These are phyloP conservation scores for Sorex araneus DNA, from an alignment of 2,113 vertebrate species.

Conservation along the genomic window DNA sequence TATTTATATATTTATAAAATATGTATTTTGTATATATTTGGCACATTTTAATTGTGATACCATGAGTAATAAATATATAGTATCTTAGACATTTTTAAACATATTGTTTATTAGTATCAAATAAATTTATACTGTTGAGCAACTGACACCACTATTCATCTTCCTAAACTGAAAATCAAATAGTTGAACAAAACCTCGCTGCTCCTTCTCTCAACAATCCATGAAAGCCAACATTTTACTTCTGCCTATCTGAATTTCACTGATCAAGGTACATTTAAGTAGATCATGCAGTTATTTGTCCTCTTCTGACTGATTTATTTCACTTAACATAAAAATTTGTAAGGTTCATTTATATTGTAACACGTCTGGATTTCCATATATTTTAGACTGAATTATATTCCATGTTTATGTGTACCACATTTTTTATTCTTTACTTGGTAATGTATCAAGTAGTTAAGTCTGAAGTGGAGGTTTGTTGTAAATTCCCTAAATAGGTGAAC, in stretches of 20 bases:
- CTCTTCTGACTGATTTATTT: neutral
- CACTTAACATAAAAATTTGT: neutral
- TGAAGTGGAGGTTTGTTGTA: neutral
- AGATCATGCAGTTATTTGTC: neutral
- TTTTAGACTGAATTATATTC: conserved; percentile 10
- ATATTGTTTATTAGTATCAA: neutral
- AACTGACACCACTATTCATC: neutral
- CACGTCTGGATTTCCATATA: neutral
- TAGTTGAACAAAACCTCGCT: neutral
- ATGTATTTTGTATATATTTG: too few relatives aligned
- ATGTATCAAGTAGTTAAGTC: neutral
- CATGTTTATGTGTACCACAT: too few relatives aligned
- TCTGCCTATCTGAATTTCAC: neutral
- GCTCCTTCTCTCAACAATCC: too few relatives aligned
- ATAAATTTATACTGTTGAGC: neutral
- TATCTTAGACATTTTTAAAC: neutral
- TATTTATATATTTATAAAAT: too few relatives aligned
- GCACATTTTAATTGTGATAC: too few relatives aligned
- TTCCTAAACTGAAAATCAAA: neutral
- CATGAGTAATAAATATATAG: neutral
- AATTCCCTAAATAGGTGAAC: neutral
- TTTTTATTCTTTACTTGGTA: conserved; percentile 14
- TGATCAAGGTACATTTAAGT: neutral
- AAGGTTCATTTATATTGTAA: neutral
- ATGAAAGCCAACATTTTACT: neutral